Evolutionary conservation across 2,888 invertebrate species (phyloP).

Genomic region (Sinhomidia bicolor): DNA sequence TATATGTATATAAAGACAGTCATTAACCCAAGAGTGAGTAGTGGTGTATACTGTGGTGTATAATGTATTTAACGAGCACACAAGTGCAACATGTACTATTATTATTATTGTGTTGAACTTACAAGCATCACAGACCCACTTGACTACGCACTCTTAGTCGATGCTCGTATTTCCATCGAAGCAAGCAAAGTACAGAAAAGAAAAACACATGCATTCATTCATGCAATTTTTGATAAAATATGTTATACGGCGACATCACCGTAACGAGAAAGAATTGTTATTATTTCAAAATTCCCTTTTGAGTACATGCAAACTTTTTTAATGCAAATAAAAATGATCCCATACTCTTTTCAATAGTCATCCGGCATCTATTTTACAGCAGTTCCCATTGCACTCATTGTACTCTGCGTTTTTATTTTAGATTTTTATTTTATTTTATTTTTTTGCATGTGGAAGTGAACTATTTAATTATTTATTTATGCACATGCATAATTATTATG

Average conservation of each 20-base stretch:
- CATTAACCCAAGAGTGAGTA: conserved; percentile 31
- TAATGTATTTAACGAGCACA: neutral
- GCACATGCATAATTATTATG: neutral
- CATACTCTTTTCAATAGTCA: conserved; percentile 47
- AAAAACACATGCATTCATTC: neutral
- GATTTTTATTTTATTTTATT: too few relatives aligned
- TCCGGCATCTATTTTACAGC: conserved; percentile 52
- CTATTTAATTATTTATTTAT: neutral
- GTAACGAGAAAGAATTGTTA: neutral
- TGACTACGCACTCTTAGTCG: conserved; percentile 23
- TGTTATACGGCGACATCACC: neutral
- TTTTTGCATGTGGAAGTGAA: neutral
- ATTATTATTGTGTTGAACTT: too few relatives aligned
- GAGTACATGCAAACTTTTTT: neutral
- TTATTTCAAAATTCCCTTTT: neutral
- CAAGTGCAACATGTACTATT: neutral
- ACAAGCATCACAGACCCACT: conserved; percentile 35
- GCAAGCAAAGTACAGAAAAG: neutral
- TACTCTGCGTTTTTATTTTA: neutral
- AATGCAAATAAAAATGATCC: conserved; percentile 31
- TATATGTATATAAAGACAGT: neutral
- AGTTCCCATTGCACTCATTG: conserved; percentile 34
- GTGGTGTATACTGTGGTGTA: neutral
- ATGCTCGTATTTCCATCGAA: conserved; percentile 6
- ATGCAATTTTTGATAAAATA: neutral